Evolutionary conservation across 1,140 invertebrate species (phyloP), one percentile per base, ranked within the genome.

Genomic region (Pentalonia nigronervosa): DNA sequence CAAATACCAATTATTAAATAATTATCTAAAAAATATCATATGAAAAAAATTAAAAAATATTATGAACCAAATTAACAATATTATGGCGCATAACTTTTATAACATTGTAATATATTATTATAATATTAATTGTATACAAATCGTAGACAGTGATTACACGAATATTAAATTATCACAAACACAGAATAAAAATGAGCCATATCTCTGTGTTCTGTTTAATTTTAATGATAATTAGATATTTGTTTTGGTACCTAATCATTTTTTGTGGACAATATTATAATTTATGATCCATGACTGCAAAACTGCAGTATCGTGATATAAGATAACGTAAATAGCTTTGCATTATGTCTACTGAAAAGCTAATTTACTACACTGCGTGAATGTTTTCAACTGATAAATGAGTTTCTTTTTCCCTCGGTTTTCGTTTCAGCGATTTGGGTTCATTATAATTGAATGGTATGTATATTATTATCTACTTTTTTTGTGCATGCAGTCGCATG

Each of bases 311-410:
- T 76, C 60, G 14, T n/a, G 60, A 76, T 76, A n/a, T 76, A 76
- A 76, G 60, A 76, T n/a, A 76, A 76, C 60, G 50, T n/a, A n/a
- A 76, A 34, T 7, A 76, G n/a, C 17, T 76, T 76, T n/a, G n/a
- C 60, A n/a, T 34, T 76, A 76, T 76, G 30, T 76, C 60, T n/a
- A 17, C 30, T n/a, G 60, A 76, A 76, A 76, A 76, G 60, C 60
- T 76, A 76, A 76, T 76, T 76, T 76, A 76, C 60, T n/a, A 34
- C 30, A n/a, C 60, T 34, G 30, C 23, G 56, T 14, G 60, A 30
- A 76, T 76, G 60, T n/a, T 76, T 76, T 76, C 60, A 34, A 76
- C 60, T 76, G 60, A 76, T 76, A 76, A 76, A 76, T 76, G n/a
- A 1, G 14, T n/a, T 34, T 76, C 60, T 6, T 76, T 76, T n/a